These are phyloP conservation scores for Acyrthosiphon pisum DNA, from an alignment of 1,140 invertebrate genomes.

Conservation along the genomic window DNA sequence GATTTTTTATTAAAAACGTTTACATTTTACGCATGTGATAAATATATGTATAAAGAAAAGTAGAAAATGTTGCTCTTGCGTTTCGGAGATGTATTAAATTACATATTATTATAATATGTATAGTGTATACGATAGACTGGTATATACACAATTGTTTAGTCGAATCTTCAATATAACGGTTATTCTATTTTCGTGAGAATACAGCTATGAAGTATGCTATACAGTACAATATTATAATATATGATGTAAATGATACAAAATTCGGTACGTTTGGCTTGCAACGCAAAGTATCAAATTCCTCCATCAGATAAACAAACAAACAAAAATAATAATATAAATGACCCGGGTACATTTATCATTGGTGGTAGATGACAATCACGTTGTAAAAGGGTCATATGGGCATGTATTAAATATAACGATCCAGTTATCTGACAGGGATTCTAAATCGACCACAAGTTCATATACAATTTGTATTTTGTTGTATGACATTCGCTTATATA, in stretches of 20 bases:
- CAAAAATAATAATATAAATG: constrained; percentile 54
- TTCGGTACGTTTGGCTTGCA: not conserved
- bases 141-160: not conserved
- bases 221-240: constrained; percentile 1
- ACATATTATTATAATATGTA: not conserved
- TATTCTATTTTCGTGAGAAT: constrained; percentile 47
- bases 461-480: constrained; percentile 38
- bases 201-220: not conserved
- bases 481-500: not conserved
- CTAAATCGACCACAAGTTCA: constrained; percentile 42
- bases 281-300: constrained; percentile 43
- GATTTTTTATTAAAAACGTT: not conserved
- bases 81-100: not conserved
- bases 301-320: constrained; percentile 54
- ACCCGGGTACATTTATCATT: constrained; percentile 36
- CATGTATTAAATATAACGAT: constrained; percentile 41
- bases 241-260: constrained; percentile 49
- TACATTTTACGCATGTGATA: too few relatives aligned
- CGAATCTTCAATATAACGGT: not conserved
- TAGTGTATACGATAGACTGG: not conserved
- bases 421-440: not conserved
- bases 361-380: constrained; percentile 37
- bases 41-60: not conserved
- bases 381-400: constrained; percentile 44
- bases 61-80: not conserved